These are phyloP conservation scores for Sesia bembeciformis DNA, from an alignment of 2,888 invertebrate species.

Conservation along the genomic window DNA sequence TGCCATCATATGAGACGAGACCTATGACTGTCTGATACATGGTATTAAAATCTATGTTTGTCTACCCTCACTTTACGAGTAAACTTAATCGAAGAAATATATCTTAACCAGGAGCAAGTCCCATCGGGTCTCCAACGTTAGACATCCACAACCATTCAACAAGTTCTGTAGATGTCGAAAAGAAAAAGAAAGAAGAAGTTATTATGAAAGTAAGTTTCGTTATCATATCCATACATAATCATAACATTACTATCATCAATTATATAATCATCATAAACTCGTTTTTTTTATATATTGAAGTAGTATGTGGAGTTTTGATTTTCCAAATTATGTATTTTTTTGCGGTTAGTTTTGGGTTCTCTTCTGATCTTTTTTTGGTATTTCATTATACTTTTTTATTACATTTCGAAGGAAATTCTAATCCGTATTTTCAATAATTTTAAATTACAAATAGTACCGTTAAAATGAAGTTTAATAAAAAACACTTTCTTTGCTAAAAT, in stretches of 20 bases:
- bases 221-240: neutral
- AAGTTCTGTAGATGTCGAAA: conserved; percentile 81
- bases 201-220: conserved; percentile 65
- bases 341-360: conserved; percentile 45
- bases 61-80: neutral
- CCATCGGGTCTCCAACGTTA: conserved; percentile 80
- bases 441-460: too few species aligned
- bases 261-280: neutral
- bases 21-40: too few species aligned
- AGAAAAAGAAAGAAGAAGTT: conserved; percentile 79
- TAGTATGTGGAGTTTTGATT: conserved; percentile 46
- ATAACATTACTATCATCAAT: neutral
- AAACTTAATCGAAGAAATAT: neutral
- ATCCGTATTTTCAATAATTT: too few species aligned
- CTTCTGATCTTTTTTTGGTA: neutral
- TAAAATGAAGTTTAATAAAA: too few species aligned
- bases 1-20: too few species aligned
- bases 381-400: too few species aligned
- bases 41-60: too few species aligned
- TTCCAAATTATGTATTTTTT: conserved; percentile 25
- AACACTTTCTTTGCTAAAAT: too few species aligned
- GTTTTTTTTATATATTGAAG: conserved; percentile 8
- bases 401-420: conserved; percentile 2
- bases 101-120: conserved; percentile 76
- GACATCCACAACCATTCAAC: conserved; percentile 85